Percentiles rank a stretch among this genome's conserved stretches.
These are phyloP conservation scores for Notolepis coatsorum DNA, from an alignment of 2,797 vertebrate genomes.

Conservation along the genomic window DNA sequence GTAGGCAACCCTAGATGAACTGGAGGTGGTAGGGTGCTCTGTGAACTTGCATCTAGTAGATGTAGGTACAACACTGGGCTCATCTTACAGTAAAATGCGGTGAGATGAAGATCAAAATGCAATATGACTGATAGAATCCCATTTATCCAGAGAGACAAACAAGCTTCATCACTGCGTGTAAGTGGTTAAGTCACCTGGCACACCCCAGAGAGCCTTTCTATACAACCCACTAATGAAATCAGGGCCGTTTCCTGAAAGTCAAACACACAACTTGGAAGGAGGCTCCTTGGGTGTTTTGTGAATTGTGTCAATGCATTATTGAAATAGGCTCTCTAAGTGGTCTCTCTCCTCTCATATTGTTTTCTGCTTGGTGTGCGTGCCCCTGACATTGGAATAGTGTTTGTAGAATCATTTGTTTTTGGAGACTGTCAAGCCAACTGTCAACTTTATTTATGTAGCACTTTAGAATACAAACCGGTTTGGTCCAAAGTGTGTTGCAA, in stretches of 20 bases:
- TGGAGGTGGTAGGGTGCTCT: too few species aligned
- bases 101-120: conserved; percentile 31
- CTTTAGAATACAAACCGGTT: too few species aligned
- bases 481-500: too few species aligned
- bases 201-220: conserved; percentile 33
- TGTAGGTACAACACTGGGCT: too few species aligned
- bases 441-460: too few species aligned
- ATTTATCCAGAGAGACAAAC: conserved; percentile 33
- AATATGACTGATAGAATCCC: conserved; percentile 42
- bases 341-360: conserved; percentile 49
- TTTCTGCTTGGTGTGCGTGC: conserved; percentile 29
- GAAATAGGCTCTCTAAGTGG: conserved; percentile 62
- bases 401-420: conserved; percentile 47
- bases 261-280: conserved; percentile 61
- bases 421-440: neutral
- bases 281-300: conserved; percentile 38
- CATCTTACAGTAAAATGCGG: too few species aligned
- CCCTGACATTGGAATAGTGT: conserved; percentile 46
- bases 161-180: conserved; percentile 40
- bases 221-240: conserved; percentile 65
- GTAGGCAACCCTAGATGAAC: too few species aligned
- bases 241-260: conserved; percentile 41
- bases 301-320: conserved; percentile 67
- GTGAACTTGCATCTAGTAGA: too few species aligned
- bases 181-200: conserved; percentile 59